Base-by-base conservation (phyloP, 1,140 invertebrate species). In the Colletes latitarsis region DNA sequence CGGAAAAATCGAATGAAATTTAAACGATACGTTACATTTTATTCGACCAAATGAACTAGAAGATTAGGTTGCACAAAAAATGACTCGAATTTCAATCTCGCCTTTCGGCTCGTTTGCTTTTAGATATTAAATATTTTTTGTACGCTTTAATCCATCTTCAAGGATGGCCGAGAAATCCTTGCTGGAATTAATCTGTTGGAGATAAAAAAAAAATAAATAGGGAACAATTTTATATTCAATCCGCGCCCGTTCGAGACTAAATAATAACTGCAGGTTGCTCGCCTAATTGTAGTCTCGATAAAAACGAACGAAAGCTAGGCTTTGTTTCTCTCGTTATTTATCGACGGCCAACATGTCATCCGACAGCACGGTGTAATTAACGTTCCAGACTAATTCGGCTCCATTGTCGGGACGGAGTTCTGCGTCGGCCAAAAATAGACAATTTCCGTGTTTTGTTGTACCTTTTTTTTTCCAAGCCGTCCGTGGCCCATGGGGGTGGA, bases 391-490 rank as follows among this genome's bases (percentile, higher is more conserved):
- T 78, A 57, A 77, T 57, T 68, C 70, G 69, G 58, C 57, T 49
- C 63, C 73, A 83, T 84, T 86, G 84, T 88, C 84, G 68, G 86
- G 67, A 41, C 70, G 72, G 52, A 43, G 79, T 52, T 76, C 68
- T 72, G 67, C 60, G 74, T 10, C 77, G 57, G 55, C 43, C 77
- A 68, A 86, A 76, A 66, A 87, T 87, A 86, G 83, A 87, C 84
- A 77, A 86, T 87, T 87, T 87, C 46, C 67, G 43, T 86, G 73
- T 83, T 85, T 85, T 82, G 83, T 79, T 83, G 74, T n/a, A 60
- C 67, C 72, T 58, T 78, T 83, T 80, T 49, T 76, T 77, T 60
- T 30, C 43, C 43, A 9, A 55, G n/a, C 43, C 76, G 57, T 57
- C 77, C 43, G 19, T 77, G 66, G 77, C 17, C 63, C 63, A 77